Conservation (phyloP, 2,797 vertebrate species). For the Myotis pilosus region DNA sequence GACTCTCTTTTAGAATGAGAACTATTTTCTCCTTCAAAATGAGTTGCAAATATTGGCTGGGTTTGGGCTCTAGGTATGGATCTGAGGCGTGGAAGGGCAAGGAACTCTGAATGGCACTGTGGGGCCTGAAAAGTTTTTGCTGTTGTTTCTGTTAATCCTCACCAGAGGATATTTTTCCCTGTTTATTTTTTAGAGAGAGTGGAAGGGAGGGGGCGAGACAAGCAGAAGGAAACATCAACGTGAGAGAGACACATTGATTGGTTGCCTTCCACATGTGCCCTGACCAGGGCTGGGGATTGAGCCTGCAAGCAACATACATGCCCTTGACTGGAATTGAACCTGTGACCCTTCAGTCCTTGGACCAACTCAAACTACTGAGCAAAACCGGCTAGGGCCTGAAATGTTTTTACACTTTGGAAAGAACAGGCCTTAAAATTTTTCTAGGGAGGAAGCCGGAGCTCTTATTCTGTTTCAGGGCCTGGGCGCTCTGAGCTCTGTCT, state of each 20-base stretch:
- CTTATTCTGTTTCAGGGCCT: not conserved
- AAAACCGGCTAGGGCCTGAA: not conserved
- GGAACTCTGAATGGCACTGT: not conserved
- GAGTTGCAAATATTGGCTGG: not conserved
- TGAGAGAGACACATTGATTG: too few species aligned
- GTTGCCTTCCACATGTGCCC: too few species aligned
- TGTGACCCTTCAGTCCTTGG: too few species aligned
- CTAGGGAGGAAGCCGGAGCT: not conserved
- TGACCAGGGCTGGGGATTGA: too few species aligned
- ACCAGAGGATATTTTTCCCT: too few species aligned
- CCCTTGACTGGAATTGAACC: too few species aligned
- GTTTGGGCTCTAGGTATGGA: not conserved
- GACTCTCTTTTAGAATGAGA: not conserved
- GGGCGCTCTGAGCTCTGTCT: not conserved
- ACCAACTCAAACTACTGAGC: too few species aligned
- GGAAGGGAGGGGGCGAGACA: too few species aligned
- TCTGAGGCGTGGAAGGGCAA: not conserved
- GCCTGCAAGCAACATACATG: too few species aligned
- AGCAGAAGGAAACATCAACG: too few species aligned
- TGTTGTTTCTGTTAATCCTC: too few species aligned
- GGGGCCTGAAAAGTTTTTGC: not conserved
- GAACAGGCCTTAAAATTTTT: not conserved
- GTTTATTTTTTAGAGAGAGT: too few species aligned
- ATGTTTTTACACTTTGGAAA: not conserved
- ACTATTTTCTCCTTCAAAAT: not conserved